Percentiles rank a stretch among this genome's conserved stretches.
Evolutionary conservation across 2,888 invertebrate species (phyloP).

Genomic region (Drosophila lacicola): DNA sequence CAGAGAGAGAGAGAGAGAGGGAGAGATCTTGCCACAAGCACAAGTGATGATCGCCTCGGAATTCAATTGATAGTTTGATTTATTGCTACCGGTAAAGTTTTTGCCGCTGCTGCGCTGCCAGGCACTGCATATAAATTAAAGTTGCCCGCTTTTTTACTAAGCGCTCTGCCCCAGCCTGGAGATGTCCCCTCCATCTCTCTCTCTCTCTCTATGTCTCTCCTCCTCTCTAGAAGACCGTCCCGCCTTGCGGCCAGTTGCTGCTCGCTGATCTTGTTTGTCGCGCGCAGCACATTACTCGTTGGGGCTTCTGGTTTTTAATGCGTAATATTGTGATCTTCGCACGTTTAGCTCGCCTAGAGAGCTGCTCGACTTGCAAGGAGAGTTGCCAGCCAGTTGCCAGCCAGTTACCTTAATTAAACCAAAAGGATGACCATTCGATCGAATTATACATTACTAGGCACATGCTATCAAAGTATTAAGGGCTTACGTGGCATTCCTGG

Average conservation of each 20-base stretch:
- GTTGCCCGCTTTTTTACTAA: conserved; percentile 60
- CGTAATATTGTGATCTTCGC: conserved; percentile 59
- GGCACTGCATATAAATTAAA: conserved; percentile 79
- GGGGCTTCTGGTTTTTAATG: conserved; percentile 81
- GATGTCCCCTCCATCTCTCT: conserved; percentile 1
- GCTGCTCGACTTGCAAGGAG: conserved; percentile 15
- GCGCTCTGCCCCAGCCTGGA: conserved; percentile 15
- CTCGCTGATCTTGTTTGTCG: conserved; percentile 82
- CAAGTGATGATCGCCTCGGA: conserved; percentile 83
- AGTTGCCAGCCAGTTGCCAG: conserved; percentile 5
- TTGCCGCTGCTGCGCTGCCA: conserved; percentile 36
- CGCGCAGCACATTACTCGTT: conserved; percentile 72
- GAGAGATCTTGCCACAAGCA: conserved; percentile 33
- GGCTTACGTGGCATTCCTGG: too few species aligned
- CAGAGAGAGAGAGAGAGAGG: neutral
- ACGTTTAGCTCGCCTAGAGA: conserved; percentile 30
- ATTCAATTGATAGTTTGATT: conserved; percentile 85
- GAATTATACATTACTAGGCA: neutral
- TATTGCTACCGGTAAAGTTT: conserved; percentile 83
- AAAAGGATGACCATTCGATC: neutral
- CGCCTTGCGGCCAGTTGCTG: conserved; percentile 43
- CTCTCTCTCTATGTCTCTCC: neutral
- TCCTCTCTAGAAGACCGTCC: neutral
- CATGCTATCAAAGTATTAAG: too few species aligned
- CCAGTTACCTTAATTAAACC: neutral